A percentile compares a stretch with the other conserved stretches of the same genome.
Evolutionary conservation across 2,888 invertebrate species (phyloP).

Genomic region (Catocala sponsa): DNA sequence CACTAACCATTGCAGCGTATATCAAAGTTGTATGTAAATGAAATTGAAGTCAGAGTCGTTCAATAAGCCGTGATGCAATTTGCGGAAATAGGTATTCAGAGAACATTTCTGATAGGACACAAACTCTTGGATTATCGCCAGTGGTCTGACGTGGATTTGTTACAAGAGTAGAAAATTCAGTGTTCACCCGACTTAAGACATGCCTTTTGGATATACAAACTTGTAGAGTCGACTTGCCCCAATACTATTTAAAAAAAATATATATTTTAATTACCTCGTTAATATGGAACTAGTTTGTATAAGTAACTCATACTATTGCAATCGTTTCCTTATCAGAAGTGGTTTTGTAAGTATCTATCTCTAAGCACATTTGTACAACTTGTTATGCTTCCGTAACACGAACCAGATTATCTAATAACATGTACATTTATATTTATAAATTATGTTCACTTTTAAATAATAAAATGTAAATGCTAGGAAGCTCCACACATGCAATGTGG

Average conservation of each 20-base stretch:
- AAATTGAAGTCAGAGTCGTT: slow-evolving; percentile 19
- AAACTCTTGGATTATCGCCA: slow-evolving; percentile 78
- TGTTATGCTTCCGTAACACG: no score
- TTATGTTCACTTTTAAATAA: slow-evolving; percentile 8
- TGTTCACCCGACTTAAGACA: slow-evolving; percentile 61
- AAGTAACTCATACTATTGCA: not conserved
- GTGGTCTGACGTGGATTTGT: slow-evolving; percentile 74
- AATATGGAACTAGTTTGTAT: not conserved
- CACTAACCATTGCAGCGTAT: not conserved
- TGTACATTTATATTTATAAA: not conserved
- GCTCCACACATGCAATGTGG: slow-evolving; percentile 35
- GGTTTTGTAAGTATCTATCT: no score
- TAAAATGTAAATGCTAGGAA: slow-evolving; percentile 31
- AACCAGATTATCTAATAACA: no score
- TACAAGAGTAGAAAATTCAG: slow-evolving; percentile 74
- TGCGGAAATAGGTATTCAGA: slow-evolving; percentile 56
- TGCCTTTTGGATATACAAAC: slow-evolving; percentile 38
- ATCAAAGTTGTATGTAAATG: not conserved
- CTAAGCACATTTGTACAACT: no score
- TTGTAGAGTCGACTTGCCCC: slow-evolving; percentile 35
- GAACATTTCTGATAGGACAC: slow-evolving; percentile 65
- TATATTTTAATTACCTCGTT: no score
- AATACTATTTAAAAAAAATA: not conserved
- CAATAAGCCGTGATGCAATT: slow-evolving; percentile 46
- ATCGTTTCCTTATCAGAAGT: no score